Conservation (phyloP, 2,113 vertebrate genomes). For the Mastomys natalensis region DNA sequence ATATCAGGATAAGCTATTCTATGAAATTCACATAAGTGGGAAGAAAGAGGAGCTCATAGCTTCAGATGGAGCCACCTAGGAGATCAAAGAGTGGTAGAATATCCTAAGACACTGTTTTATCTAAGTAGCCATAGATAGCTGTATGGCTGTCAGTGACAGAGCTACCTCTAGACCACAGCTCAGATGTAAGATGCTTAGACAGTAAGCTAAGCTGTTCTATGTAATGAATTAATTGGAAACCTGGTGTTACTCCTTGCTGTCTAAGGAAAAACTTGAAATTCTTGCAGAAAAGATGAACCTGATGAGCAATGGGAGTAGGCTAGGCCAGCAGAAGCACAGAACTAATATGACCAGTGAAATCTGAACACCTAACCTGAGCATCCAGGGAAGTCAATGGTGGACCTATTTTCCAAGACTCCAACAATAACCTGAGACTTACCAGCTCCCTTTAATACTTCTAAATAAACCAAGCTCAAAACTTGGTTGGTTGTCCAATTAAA, state of each 20-base stretch:
- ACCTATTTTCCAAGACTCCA: neutral
- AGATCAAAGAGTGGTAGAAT: neutral
- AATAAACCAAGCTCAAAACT: neutral
- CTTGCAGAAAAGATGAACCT: neutral
- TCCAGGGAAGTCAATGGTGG: neutral
- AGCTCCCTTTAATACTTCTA: neutral
- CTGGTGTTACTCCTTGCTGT: neutral
- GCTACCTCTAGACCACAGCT: neutral
- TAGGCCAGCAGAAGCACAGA: neutral
- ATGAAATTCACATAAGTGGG: neutral
- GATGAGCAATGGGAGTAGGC: neutral
- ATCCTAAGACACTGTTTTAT: neutral
- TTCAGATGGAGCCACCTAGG: neutral
- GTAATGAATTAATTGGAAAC: neutral
- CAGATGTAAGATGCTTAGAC: neutral
- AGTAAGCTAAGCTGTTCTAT: neutral
- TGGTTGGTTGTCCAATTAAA: neutral
- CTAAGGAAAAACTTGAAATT: neutral
- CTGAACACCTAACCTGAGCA: neutral
- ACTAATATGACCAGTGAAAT: neutral
- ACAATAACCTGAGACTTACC: neutral
- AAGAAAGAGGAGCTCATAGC: neutral
- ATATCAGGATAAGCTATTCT: neutral
- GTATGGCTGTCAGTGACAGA: neutral
- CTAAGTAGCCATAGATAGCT: neutral